Evolutionary conservation across 2,113 vertebrate species (phyloP).

Genomic region (Antechinus flavipes): DNA sequence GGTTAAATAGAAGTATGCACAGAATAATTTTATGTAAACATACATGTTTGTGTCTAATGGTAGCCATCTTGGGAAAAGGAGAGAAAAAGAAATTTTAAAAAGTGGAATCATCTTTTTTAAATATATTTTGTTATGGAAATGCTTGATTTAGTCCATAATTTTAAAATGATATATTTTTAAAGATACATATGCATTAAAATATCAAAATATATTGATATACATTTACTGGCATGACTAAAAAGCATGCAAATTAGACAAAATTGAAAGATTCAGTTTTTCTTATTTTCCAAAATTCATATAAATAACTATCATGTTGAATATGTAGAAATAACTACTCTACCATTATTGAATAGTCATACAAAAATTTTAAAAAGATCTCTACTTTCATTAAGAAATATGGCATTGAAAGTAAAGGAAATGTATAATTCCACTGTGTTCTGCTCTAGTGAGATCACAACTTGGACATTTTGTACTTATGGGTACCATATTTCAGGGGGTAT

Average conservation of each 20-base stretch:
- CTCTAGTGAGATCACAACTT: neutral
- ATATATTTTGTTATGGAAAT: no score
- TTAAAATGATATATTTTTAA: no score
- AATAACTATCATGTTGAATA: neutral
- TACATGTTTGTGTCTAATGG: no score
- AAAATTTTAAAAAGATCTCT: neutral
- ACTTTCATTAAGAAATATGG: neutral
- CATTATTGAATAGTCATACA: neutral
- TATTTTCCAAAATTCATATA: neutral
- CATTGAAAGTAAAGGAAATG: neutral
- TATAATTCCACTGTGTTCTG: neutral
- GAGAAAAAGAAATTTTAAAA: no score
- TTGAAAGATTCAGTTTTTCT: neutral
- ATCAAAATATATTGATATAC: no score
- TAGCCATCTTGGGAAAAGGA: no score
- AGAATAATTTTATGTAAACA: no score
- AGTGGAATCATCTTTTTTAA: no score
- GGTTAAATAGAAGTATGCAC: no score
- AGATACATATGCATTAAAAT: no score
- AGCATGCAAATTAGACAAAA: neutral
- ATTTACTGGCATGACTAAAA: no score
- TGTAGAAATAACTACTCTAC: neutral
- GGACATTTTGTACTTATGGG: neutral
- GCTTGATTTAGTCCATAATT: no score
- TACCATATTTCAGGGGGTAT: neutral